Base-by-base conservation (phyloP, 1,140 invertebrate species). In the Drepana arcuata region DNA sequence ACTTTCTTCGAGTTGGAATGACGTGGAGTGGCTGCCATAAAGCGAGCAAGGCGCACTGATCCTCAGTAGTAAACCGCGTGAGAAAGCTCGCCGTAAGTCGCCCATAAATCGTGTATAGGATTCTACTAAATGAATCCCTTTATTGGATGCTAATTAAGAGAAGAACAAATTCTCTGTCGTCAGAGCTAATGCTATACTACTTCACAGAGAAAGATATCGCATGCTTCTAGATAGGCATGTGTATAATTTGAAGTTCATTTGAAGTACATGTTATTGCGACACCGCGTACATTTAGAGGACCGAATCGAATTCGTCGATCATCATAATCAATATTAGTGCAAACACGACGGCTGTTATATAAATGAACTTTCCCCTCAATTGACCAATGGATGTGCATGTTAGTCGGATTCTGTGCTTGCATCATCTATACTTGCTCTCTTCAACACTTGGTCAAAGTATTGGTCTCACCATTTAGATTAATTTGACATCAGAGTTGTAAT, bases 61-160 rank as follows among this genome's bases (percentile, higher is more conserved):
- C 56, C 49, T 58, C 35, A 40, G n/a, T 10, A 48, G 46, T 54
- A 52, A 57, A 58, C 32, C 37, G 54, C 66, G 66, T 73, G 75
- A 75, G 75, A 80, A 80, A 73, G 58, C 59, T 33, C 30, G 40
- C 43, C 38, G 50, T 35, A 39, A 28, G 34, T 21, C 28, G 52
- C 43, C 43, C 60, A 64, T 74, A 77, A 77, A 74, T 68, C 54
- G 51, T 72, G 14, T 56, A 66, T 61, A 46, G 40, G 50, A 46
- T 48, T 49, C 45, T 47, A 57, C 50, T 75, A 67, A 77, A 74
- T 63, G 70, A 66, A 54, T 63, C 63, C 59, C 57, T 77, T 80
- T 58, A 73, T 75, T 69, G 47, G 59, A 67, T 64, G 58, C 58
- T 73, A 69, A 77, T 74, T 73, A 63, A 71, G 45, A 65, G 64